Evolutionary conservation across 2,888 invertebrate species (phyloP), one percentile per base, ranked within the genome.

Genomic region (Plebejus argus): DNA sequence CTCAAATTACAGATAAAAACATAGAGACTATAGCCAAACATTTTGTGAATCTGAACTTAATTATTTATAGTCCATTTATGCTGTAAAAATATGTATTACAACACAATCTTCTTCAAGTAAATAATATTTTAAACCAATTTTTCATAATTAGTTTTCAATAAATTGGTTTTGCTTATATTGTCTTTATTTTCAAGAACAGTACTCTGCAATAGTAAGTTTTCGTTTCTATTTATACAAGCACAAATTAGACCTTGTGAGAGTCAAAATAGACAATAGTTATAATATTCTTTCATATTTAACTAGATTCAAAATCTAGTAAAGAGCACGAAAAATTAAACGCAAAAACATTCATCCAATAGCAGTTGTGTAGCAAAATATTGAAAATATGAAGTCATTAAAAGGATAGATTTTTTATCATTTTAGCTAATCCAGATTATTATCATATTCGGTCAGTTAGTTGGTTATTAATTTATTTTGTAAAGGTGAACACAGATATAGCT

Each of bases 331-430:
- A 82, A 23, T 8, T 45, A 12, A 74, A 23, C 23, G 1, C 23
- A 45, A 72, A 72, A 10, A 72, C 39, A 35, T 72, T 78, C 76
- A 75, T 82, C 79, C 77, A 82, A 85, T 86, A 66, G 85, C 85
- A 82, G 85, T 86, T 71, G 85, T 84, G 85, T 86, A 86, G 86
- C 86, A 85, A 72, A 53, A 53, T 74, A 53, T 23, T 28, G 53
- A 74, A 53, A 45, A 28, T 39, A 20, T 23, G 15, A 12, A 49
- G 10, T 12, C 3, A 53, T 53, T 15, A 49, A 15, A 18, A 10
- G 45, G 45, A 53, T 53, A 3, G 4, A 53, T 53, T 53, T 53
- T 53, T 53, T 10, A 45, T 45, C 45, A 45, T 45, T 10, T 45
- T 45, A 12, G 10, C 45, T 2, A 45, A 45, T 12, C 10, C 12